These are phyloP conservation scores for Pseudolycoriella hygida DNA, from an alignment of 2,888 invertebrate genomes.

Conservation along the genomic window DNA sequence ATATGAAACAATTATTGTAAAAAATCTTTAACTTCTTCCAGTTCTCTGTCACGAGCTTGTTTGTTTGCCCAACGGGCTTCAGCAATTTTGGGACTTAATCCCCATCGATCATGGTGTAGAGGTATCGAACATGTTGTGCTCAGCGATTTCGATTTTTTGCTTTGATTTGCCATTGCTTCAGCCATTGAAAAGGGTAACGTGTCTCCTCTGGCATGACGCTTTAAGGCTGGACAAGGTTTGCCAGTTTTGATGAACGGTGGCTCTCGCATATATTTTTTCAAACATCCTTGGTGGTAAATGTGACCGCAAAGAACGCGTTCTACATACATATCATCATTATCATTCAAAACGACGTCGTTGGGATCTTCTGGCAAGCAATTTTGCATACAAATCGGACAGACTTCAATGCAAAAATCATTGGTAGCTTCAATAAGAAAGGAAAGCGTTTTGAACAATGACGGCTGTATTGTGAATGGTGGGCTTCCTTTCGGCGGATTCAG, in stretches of 20 bases:
- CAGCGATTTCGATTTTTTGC: neutral
- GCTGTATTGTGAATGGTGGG: slow-evolving; percentile 39
- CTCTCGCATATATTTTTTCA: slow-evolving; percentile 46
- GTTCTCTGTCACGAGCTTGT: slow-evolving; percentile 52
- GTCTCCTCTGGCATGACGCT: slow-evolving; percentile 25
- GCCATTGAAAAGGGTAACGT: slow-evolving; percentile 5
- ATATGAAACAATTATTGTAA: slow-evolving; percentile 34
- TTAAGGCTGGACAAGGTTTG: slow-evolving; percentile 40
- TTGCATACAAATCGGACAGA: slow-evolving; percentile 43
- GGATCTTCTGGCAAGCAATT: slow-evolving; percentile 40
- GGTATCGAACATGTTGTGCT: slow-evolving; percentile 34
- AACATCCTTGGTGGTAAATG: slow-evolving; percentile 49
- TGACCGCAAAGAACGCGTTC: slow-evolving; percentile 59
- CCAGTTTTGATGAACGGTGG: slow-evolving; percentile 57
- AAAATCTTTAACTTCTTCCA: slow-evolving; percentile 60
- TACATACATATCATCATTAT: slow-evolving; percentile 37
- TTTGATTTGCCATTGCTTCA: neutral
- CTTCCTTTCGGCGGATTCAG: slow-evolving; percentile 25
- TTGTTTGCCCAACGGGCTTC: slow-evolving; percentile 63
- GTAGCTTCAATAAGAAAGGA: slow-evolving; percentile 43
- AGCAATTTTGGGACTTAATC: slow-evolving; percentile 44
- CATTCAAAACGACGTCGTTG: slow-evolving; percentile 35
- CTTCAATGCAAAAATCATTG: slow-evolving; percentile 39
- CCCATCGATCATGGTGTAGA: slow-evolving; percentile 58
- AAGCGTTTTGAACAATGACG: slow-evolving; percentile 40